Base-by-base conservation (phyloP, 2,113 vertebrate species). In the Pollachius pollachius region DNA sequence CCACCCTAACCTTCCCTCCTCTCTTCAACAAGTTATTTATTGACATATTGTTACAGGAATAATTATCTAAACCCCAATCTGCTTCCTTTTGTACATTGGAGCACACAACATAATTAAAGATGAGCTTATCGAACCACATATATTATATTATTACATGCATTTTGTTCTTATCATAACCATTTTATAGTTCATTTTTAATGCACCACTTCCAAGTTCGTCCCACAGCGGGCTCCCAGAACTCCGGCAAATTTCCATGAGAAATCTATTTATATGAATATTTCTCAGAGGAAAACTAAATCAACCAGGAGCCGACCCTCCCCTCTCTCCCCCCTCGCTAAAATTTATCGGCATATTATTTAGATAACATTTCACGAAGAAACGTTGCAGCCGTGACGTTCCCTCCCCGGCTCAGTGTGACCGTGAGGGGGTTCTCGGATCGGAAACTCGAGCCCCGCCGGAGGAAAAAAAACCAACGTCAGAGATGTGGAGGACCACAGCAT, bases 401-500 rank as follows among this genome's bases (percentile, higher is more conserved):
- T 56, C 54, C 17, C 54, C 17, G 54, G 7, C 11, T 13, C 6
- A 7, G 15, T 11, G 52, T 2, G 11, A 52, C 2, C 11, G 52
- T 7, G 15, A 52, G 27, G 15, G 17, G 54, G 6, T 27, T 27
- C 27, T 27, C 52, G 52, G 15, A 1, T 1, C 13, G 54, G 37
- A 56, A 56, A 56, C 17, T 56, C 12, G 13, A 56, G 15, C n/a
- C 15, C 15, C 12, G 6, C 17, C 27, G 27, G 4, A 27, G 13
- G 54, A 56, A 56, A 16, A 12, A 15, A 56, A 41, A 41, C 2
- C 37, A 41, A 41, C 37, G 37, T 41, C 37, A 41, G 37, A 41
- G 37, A 41, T 41, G 37, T 41, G 37, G 37, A 6, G 18, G 64
- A 66, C 68, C 60, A 65, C 79, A 67, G 66, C 71, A 77, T 62